Evolutionary conservation across 2,113 vertebrate species (phyloP).

Genomic region (Leucosticte australis): DNA sequence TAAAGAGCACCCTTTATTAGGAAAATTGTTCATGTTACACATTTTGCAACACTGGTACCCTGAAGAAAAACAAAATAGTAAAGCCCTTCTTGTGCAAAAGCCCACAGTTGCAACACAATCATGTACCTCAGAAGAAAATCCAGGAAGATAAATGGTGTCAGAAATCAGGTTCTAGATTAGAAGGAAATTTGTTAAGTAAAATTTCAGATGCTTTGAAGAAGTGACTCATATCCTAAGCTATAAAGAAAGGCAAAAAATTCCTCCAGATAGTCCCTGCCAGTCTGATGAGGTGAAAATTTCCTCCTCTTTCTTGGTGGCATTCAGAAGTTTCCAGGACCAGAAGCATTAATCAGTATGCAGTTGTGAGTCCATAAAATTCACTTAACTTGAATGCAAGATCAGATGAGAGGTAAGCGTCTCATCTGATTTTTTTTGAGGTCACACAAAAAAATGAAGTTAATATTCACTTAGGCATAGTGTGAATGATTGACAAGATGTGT

Average conservation of each 20-base stretch:
- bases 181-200: neutral
- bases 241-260: neutral
- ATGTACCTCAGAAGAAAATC: neutral
- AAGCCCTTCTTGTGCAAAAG: neutral
- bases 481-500: neutral
- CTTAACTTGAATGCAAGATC: neutral
- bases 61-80: neutral
- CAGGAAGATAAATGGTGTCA: neutral
- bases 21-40: neutral
- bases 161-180: neutral
- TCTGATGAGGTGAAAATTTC: neutral
- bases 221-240: neutral
- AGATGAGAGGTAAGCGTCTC: accelerated
- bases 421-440: no score
- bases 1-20: neutral
- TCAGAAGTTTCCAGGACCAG: neutral
- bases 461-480: neutral
- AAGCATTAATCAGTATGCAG: neutral
- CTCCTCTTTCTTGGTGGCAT: neutral
- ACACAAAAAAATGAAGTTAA: neutral
- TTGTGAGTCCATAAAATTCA: neutral
- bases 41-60: neutral
- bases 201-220: neutral
- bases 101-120: neutral
- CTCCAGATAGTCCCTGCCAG: neutral